Percentiles rank a stretch among this genome's conserved stretches.
These are phyloP conservation scores for Rotaria magnacalcarata DNA, from an alignment of 2,888 invertebrate species.

Conservation along the genomic window DNA sequence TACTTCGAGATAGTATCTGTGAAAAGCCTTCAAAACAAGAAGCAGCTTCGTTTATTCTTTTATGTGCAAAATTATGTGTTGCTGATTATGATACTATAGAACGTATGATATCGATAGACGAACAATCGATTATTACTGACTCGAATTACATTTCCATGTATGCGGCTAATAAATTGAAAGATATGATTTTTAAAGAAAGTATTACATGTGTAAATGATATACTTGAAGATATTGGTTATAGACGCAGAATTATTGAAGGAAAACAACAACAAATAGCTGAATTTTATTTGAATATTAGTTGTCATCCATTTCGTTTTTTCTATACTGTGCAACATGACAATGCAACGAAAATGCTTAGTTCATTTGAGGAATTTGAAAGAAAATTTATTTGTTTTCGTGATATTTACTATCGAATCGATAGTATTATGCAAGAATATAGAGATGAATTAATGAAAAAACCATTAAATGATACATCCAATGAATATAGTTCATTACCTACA, in stretches of 20 bases:
- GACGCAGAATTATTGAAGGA: background rate
- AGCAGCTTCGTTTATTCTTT: background rate
- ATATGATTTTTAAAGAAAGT: background rate
- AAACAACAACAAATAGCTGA: background rate
- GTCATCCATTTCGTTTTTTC: background rate
- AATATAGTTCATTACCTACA: background rate
- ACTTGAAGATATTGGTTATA: background rate
- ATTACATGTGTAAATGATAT: background rate
- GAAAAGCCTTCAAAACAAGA: background rate
- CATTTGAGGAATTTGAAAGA: background rate
- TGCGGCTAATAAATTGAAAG: background rate
- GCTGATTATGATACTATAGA: background rate
- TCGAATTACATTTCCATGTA: background rate
- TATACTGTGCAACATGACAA: background rate
- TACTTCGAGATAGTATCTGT: background rate
- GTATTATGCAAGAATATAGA: background rate
- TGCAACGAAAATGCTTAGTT: background rate
- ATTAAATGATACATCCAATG: no score
- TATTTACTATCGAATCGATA: background rate
- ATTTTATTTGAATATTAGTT: background rate
- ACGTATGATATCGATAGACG: background rate
- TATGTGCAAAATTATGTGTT: background rate
- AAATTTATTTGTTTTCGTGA: background rate
- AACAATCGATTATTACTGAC: background rate
- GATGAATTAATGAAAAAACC: background rate